Base-by-base conservation (phyloP, 2,888 invertebrate genomes). In the Dicranocentrus wangi region DNA sequence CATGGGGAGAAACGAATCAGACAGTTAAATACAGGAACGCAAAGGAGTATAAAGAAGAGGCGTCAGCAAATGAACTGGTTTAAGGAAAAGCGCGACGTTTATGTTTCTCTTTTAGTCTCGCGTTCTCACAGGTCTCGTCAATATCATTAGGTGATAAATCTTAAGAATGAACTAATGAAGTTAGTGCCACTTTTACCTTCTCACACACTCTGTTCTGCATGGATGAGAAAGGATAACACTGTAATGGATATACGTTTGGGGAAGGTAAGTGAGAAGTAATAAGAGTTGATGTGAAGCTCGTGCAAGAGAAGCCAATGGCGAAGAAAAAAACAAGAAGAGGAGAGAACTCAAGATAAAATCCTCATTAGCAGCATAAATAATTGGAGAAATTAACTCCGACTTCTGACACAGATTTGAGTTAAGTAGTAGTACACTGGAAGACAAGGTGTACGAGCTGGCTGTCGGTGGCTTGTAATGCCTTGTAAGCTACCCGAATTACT, bases 361-460 rank as follows among this genome's bases (percentile, higher is more conserved):
- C 72, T 79, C 72, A 79, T 79, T 79, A 72, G 66, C 47, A 79
- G 32, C 58, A 47, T 72, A 72, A 78, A 79, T 79, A 65, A 79
- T 79, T 66, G 58, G 42, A 66, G 71, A 78, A 55, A 79, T 79
- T 66, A 79, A 66, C 61, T 43, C 60, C 60, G 55, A 71, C 72
- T 79, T 78, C 53, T 72, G 72, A 79, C 79, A 79, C 79, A 72
- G 66, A 72, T 73, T 78, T 78, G 28, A 15, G 47, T 65, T 65
- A 65, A 65, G 39, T 15, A 8, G 23, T 19, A 8, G 15, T 15
- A 23, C 7, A 55, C 21, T 5, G 60, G 42, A 21, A 39, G 21
- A 63, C 17, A 63, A 17, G 42, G 61, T 21, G 55, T 55, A 21
- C 8, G 55, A 23, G 21, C 27, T 60, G n/a, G n/a, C 60, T 60